Conservation (phyloP, 2,888 invertebrate genomes). For the Dynastes tityus region DNA sequence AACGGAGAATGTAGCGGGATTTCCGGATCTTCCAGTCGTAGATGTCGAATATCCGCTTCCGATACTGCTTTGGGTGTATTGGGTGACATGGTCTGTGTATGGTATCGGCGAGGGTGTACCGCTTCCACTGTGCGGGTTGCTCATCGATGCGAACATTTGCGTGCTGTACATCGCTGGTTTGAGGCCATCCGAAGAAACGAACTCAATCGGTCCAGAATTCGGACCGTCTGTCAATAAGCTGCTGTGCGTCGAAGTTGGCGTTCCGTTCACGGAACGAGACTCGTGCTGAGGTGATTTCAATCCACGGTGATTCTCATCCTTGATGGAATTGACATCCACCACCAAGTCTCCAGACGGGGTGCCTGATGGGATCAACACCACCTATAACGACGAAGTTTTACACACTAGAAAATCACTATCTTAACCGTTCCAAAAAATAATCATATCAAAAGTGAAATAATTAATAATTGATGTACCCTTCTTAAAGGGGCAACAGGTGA, state of each 20-base stretch:
- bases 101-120: conserved; percentile 81
- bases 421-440: conserved; percentile 46
- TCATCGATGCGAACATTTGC: conserved; percentile 80
- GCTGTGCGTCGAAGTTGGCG: conserved; percentile 79
- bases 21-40: conserved; percentile 63
- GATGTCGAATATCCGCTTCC: conserved; percentile 69
- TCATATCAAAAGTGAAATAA: conserved; percentile 48
- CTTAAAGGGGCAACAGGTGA: conserved; percentile 55
- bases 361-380: conserved; percentile 71
- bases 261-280: conserved; percentile 79
- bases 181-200: conserved; percentile 72
- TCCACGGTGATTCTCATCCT: conserved; percentile 77
- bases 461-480: not conserved
- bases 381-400: conserved; percentile 67
- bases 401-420: conserved; percentile 52
- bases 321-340: conserved; percentile 74
- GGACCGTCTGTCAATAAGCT: conserved; percentile 75
- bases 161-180: conserved; percentile 77
- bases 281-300: conserved; percentile 78
- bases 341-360: conserved; percentile 69
- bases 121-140: conserved; percentile 67
- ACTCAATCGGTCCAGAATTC: conserved; percentile 70
- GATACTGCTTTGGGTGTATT: conserved; percentile 69
- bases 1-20: conserved; percentile 76
- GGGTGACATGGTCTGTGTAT: conserved; percentile 69